Conservation (phyloP, 1,140 invertebrate species). For the Carcinoscorpius rotundicauda region DNA sequence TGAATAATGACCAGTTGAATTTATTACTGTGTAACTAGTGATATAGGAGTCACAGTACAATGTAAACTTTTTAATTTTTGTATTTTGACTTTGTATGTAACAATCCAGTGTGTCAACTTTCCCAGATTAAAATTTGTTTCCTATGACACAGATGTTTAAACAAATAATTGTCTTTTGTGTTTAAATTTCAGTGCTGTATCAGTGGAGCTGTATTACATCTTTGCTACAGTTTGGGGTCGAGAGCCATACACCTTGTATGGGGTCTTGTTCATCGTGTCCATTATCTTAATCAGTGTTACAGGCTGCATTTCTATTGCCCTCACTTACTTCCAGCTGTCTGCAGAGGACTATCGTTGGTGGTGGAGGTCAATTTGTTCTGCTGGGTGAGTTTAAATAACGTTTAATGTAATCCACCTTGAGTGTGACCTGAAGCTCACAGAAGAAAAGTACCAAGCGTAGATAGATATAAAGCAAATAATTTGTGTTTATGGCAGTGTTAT, state of each 20-base stretch:
- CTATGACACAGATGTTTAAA: no score
- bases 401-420: neutral
- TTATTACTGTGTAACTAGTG: no score
- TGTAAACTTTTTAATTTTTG: no score
- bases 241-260: constrained; percentile 41
- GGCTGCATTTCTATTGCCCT: constrained; percentile 41
- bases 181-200: constrained; percentile 38
- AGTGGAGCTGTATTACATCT: constrained; percentile 44
- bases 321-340: constrained; percentile 42
- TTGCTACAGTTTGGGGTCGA: constrained; percentile 42
- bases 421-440: no score
- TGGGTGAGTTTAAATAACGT: constrained; percentile 29
- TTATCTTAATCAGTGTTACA: constrained; percentile 40
- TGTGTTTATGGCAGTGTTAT: no score
- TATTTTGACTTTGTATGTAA: no score
- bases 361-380: constrained; percentile 40
- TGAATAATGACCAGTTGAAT: no score
- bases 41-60: no score
- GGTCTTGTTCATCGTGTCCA: constrained; percentile 40
- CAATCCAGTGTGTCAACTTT: no score
- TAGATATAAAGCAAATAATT: no score
- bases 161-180: neutral
- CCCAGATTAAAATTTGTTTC: no score
- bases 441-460: no score
- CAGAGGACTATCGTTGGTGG: constrained; percentile 45